Evolutionary conservation across 23 tunicate species (phyloP).

Genomic region (Oikopleura albicans): DNA sequence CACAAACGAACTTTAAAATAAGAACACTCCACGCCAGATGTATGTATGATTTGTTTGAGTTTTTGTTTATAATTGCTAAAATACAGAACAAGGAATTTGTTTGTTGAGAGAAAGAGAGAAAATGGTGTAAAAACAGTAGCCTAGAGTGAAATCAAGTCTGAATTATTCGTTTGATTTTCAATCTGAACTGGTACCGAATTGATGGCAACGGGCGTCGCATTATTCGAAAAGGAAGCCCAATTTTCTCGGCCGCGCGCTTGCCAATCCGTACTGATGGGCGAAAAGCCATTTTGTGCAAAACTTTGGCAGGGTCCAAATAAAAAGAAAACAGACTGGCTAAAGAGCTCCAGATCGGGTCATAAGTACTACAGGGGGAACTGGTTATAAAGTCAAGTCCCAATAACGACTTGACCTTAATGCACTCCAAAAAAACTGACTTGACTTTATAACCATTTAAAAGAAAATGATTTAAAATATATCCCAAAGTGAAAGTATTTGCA

Average conservation of each 20-base stretch:
- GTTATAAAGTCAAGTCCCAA: too few species aligned
- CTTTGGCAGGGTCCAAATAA: too few species aligned
- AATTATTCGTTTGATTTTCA: neutral
- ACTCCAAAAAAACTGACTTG: too few species aligned
- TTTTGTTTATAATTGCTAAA: neutral
- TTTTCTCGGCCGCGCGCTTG: neutral
- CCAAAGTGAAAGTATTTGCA: too few species aligned
- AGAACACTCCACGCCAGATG: too few species aligned
- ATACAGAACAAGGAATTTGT: neutral
- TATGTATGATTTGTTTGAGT: too few species aligned
- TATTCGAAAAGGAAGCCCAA: neutral
- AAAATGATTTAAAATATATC: too few species aligned
- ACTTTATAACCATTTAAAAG: too few species aligned
- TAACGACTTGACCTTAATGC: too few species aligned
- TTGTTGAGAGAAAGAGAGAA: neutral
- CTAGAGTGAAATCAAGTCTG: neutral
- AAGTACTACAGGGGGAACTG: too few species aligned
- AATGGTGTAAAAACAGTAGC: neutral
- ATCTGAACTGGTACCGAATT: slow-evolving; percentile 10
- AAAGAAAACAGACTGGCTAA: too few species aligned
- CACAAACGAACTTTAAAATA: neutral
- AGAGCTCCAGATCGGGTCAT: too few species aligned
- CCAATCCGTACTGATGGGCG: neutral
- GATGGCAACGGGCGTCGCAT: neutral
- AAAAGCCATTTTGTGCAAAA: neutral